These are phyloP conservation scores for Drosophila melanogaster DNA, from an alignment of 1,140 invertebrate species.

Conservation along the genomic window DNA sequence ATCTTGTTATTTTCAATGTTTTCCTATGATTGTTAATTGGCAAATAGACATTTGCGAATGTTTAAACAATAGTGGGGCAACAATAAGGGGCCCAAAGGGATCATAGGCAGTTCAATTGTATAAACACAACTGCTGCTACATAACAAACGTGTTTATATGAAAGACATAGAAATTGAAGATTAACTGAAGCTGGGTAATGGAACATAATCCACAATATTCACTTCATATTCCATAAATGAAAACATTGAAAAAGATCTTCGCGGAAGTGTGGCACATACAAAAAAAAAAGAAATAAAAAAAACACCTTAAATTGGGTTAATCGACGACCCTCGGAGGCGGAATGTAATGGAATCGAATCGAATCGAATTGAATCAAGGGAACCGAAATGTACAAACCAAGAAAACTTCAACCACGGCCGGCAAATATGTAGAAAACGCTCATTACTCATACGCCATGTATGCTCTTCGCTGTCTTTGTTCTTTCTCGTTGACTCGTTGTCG, in stretches of 20 bases:
- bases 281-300: neutral
- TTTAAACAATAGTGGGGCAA: slow-evolving; percentile 54
- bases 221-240: slow-evolving; percentile 11
- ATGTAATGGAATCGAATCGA: neutral
- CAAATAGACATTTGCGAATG: slow-evolving; percentile 61
- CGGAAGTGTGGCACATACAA: slow-evolving; percentile 6
- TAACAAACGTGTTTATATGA: neutral
- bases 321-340: slow-evolving; percentile 6
- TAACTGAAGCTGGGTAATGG: too few species aligned
- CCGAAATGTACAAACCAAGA: slow-evolving; percentile 1
- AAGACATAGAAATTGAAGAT: neutral
- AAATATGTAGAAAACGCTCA: slow-evolving; percentile 27
- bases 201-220: neutral
- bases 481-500: slow-evolving; percentile 11
- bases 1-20: slow-evolving; percentile 27
- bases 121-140: slow-evolving; percentile 18
- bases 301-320: slow-evolving; percentile 37
- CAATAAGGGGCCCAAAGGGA: slow-evolving; percentile 19
- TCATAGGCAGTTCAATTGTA: slow-evolving; percentile 31
- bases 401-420: neutral
- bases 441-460: slow-evolving; percentile 57
- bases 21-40: slow-evolving; percentile 67
- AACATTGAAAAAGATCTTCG: slow-evolving; percentile 5
- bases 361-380: slow-evolving; percentile 13
- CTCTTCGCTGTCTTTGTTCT: slow-evolving; percentile 16